These are phyloP conservation scores for Brachymystax lenok DNA, from an alignment of 2,797 vertebrate genomes.

Conservation along the genomic window DNA sequence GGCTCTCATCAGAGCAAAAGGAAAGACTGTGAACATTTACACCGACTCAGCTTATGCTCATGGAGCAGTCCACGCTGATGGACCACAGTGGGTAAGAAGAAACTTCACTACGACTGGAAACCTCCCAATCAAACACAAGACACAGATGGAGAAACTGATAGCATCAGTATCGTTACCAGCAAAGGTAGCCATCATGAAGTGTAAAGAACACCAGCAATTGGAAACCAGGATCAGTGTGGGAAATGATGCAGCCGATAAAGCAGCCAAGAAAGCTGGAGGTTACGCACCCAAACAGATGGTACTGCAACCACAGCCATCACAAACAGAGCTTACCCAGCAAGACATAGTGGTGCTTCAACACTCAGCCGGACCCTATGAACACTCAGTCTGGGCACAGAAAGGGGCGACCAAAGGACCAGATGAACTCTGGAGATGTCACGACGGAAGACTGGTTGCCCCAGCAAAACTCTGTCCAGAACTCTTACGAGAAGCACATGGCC, in stretches of 20 bases:
- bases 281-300: background rate
- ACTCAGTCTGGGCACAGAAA: too few species aligned
- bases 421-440: too few species aligned
- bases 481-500: too few species aligned
- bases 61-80: background rate
- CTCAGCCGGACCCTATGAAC: background rate
- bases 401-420: too few species aligned
- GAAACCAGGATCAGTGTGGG: background rate
- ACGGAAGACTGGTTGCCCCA: too few species aligned
- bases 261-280: background rate
- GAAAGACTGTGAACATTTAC: background rate
- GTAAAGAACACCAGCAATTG: background rate
- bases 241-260: background rate
- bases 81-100: too few species aligned
- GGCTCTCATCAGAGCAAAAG: background rate
- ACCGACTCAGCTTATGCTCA: background rate
- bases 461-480: too few species aligned
- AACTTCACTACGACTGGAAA: too few species aligned
- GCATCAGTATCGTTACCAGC: background rate
- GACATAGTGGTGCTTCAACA: background rate
- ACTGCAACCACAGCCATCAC: background rate
- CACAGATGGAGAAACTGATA: too few species aligned
- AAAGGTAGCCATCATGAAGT: background rate
- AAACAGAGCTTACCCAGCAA: background rate
- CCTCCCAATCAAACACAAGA: too few species aligned